A percentile compares a stretch with the other conserved stretches of the same genome.
These are phyloP conservation scores for Folsomia candida DNA, from an alignment of 2,888 invertebrate genomes.

Conservation along the genomic window DNA sequence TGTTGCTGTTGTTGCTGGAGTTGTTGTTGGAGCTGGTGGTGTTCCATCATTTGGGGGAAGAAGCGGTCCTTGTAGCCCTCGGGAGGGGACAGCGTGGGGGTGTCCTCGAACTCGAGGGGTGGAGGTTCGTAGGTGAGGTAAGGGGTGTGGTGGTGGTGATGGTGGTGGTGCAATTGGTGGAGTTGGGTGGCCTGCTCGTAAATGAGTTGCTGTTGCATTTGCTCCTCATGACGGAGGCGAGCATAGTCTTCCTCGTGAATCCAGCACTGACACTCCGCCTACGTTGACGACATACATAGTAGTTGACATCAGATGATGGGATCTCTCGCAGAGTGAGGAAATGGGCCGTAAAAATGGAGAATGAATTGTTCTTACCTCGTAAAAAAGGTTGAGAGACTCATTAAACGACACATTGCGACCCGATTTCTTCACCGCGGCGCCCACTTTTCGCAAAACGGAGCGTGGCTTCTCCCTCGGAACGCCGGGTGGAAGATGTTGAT, in stretches of 20 bases:
- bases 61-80: constrained; percentile 81
- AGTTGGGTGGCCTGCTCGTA: constrained; percentile 33
- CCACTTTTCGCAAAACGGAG: constrained; percentile 73
- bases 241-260: constrained; percentile 83
- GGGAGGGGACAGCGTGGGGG: constrained; percentile 83
- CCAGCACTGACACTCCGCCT: constrained; percentile 82
- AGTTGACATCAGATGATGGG: too few species aligned
- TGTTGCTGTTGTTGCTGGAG: background rate
- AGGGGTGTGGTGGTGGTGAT: constrained; percentile 44
- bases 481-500: constrained; percentile 17
- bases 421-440: constrained; percentile 58
- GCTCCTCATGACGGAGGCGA: constrained; percentile 64
- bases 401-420: constrained; percentile 78
- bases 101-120: constrained; percentile 66
- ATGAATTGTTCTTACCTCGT: constrained; percentile 59
- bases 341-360: background rate
- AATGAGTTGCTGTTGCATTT: constrained; percentile 55
- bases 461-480: constrained; percentile 39
- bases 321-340: too few species aligned
- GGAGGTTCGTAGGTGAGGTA: constrained; percentile 62
- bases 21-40: background rate
- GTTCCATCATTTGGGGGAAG: constrained; percentile 37
- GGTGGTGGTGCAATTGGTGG: constrained; percentile 48
- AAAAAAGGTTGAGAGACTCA: constrained; percentile 84
- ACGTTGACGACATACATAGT: too few species aligned